These are phyloP conservation scores for Lordiphosa fenestrarum DNA, from an alignment of 2,888 invertebrate species.

Conservation along the genomic window DNA sequence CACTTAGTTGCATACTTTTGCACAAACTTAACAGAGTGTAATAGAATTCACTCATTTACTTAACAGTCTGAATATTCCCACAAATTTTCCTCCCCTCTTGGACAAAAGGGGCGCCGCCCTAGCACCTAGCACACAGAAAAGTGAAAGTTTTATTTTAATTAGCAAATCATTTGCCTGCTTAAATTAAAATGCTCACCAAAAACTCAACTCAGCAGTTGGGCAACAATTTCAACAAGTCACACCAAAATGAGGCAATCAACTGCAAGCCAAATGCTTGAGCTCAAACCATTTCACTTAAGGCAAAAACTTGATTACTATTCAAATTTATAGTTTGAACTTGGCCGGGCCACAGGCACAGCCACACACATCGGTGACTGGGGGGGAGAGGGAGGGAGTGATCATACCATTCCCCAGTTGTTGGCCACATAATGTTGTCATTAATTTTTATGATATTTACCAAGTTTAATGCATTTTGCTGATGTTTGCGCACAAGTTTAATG, in stretches of 20 bases:
- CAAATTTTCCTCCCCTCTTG: too few species aligned
- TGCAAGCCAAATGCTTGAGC: slow-evolving; percentile 9
- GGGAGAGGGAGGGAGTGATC: background rate
- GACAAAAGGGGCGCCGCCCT: too few species aligned
- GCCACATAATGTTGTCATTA: slow-evolving; percentile 60
- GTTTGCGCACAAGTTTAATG: slow-evolving; percentile 54
- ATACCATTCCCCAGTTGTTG: slow-evolving; percentile 18
- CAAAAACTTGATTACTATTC: slow-evolving; percentile 20
- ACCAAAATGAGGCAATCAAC: slow-evolving; percentile 13
- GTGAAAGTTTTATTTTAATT: too few species aligned
- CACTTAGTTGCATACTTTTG: too few species aligned
- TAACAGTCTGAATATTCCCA: too few species aligned
- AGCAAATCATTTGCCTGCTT: too few species aligned
- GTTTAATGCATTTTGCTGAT: slow-evolving; percentile 64
- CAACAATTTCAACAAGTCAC: slow-evolving; percentile 12
- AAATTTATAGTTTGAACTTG: slow-evolving; percentile 42
- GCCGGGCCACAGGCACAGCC: slow-evolving; percentile 6
- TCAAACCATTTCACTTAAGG: slow-evolving; percentile 29
- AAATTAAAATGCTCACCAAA: too few species aligned
- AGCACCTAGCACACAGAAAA: too few species aligned
- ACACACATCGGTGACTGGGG: background rate
- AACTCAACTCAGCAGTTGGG: background rate
- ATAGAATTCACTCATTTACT: too few species aligned
- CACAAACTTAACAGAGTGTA: too few species aligned
- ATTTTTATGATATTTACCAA: slow-evolving; percentile 66